Evolutionary conservation across 2,113 vertebrate species (phyloP).

Genomic region (Camarhynchus parvulus): DNA sequence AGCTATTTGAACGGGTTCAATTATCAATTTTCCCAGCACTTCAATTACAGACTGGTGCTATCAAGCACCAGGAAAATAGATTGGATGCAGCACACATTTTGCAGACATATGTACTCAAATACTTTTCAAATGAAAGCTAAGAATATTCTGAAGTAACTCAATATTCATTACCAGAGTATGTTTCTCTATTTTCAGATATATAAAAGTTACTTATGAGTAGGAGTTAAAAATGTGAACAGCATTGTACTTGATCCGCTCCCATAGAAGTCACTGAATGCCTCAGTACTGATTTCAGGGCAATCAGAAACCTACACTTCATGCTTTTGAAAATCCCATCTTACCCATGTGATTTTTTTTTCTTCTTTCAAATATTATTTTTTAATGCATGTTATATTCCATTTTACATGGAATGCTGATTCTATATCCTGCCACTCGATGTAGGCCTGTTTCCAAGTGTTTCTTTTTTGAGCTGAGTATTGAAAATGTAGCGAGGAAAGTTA

Average conservation of each 20-base stretch:
- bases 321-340: background rate
- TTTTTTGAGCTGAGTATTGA: background rate
- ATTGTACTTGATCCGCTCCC: background rate
- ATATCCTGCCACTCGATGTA: background rate
- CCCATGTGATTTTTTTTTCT: background rate
- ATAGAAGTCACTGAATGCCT: background rate
- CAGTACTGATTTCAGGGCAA: background rate
- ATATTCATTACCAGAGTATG: background rate
- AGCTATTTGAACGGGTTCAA: background rate
- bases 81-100: background rate
- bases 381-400: background rate
- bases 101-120: background rate
- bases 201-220: background rate
- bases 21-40: background rate
- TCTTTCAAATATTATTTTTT: background rate
- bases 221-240: background rate
- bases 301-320: background rate
- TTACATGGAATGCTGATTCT: background rate
- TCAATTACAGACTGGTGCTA: background rate
- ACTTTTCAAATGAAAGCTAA: background rate
- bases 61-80: background rate
- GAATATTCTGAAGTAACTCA: background rate
- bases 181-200: background rate
- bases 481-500: background rate
- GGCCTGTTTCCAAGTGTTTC: background rate